Conservation (phyloP, 1,140 invertebrate species). For the Polypedilum vanderplanki region DNA sequence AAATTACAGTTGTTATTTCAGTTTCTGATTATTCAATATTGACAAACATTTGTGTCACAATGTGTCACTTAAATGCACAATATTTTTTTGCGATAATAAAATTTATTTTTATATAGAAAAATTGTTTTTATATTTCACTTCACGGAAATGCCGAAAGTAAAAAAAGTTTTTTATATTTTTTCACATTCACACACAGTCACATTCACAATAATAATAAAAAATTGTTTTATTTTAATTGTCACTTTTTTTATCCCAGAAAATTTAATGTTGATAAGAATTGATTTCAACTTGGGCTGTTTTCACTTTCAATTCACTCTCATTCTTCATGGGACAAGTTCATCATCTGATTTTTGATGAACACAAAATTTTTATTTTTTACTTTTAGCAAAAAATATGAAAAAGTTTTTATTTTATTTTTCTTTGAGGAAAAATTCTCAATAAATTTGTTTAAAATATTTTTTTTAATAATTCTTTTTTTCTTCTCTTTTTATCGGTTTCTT, state of each 20-base stretch:
- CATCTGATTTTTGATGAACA: not conserved
- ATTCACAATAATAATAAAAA: not conserved
- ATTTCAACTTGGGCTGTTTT: not conserved
- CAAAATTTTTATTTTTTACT: not conserved
- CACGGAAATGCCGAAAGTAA: too few species aligned
- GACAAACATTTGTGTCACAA: too few species aligned
- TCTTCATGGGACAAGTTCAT: not conserved
- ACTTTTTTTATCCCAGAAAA: slow-evolving; percentile 10
- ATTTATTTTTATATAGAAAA: too few species aligned
- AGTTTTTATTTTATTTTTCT: not conserved
- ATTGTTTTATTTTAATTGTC: not conserved
- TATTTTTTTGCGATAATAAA: too few species aligned
- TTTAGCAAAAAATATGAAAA: too few species aligned
- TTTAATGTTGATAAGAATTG: not conserved
- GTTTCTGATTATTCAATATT: too few species aligned
- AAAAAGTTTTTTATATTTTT: not conserved
- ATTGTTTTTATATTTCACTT: too few species aligned
- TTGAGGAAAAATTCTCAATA: not conserved
- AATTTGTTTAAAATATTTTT: not conserved
- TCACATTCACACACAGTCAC: not conserved
- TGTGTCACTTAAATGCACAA: too few species aligned
- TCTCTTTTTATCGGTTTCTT: not conserved
- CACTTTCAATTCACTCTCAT: not conserved
- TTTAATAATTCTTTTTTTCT: not conserved
- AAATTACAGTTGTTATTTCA: too few species aligned